phyloP scores from a whole-genome alignment of 1,140 invertebrate genomes.

The Maconellicoccus hirsutus region DNA sequence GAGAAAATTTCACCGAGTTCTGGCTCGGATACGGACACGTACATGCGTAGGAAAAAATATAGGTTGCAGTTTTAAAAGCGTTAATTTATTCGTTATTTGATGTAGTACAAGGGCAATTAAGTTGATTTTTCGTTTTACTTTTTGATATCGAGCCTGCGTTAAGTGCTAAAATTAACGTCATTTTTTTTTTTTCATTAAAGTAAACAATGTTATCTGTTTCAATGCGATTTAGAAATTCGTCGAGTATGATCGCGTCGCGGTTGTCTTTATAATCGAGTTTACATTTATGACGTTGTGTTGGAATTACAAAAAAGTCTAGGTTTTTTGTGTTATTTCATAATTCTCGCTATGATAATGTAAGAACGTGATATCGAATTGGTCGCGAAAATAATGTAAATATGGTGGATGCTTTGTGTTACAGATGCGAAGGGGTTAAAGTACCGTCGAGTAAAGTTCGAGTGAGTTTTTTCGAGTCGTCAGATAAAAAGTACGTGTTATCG shows the following conservation, averaged over 20 bases:
- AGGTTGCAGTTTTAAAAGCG: not conserved
- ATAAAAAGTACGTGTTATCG: not conserved
- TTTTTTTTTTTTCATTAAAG: not conserved
- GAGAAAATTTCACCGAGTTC: no score
- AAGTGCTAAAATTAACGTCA: slow-evolving; percentile 1
- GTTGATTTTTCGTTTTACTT: not conserved
- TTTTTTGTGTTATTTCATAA: not conserved
- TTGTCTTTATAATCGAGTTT: not conserved
- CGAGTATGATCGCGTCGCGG: not conserved
- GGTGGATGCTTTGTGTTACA: not conserved
- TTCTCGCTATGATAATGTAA: not conserved
- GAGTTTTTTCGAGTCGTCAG: slow-evolving; percentile 7
- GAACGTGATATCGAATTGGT: not conserved
- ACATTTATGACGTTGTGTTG: no score
- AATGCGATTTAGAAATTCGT: not conserved
- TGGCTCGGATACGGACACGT: no score
- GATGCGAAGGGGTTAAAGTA: slow-evolving; percentile 8
- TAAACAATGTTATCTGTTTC: not conserved
- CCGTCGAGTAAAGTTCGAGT: slow-evolving; percentile 16
- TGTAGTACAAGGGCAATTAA: slow-evolving; percentile 8
- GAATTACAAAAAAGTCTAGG: not conserved
- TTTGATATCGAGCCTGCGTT: slow-evolving; percentile 7
- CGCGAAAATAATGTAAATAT: not conserved
- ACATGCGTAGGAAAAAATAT: not conserved
- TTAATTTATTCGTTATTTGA: slow-evolving; percentile 1